Percentiles rank a stretch among this genome's conserved stretches.
Conservation (phyloP, 2,797 vertebrate species). For the Chaetodon trifasciatus region DNA sequence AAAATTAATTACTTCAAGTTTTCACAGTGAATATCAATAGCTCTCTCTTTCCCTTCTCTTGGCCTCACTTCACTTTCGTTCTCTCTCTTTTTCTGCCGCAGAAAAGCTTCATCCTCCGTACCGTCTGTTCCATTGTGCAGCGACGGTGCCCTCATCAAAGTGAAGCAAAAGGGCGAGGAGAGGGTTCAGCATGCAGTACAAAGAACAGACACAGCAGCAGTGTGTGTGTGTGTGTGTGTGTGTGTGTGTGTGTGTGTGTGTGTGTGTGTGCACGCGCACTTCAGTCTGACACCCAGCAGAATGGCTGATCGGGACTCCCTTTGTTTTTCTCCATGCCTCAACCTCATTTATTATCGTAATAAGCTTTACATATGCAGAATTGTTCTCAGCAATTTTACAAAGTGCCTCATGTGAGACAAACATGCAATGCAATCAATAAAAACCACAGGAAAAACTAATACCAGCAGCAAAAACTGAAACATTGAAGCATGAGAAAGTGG, state of each 20-base stretch:
- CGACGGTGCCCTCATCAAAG: conserved; percentile 75
- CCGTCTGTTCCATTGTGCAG: conserved; percentile 75
- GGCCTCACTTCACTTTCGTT: conserved; percentile 39
- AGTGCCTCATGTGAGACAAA: conserved; percentile 1
- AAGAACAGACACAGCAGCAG: conserved; percentile 41
- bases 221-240: conserved; percentile 32
- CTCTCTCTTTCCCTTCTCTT: conserved; percentile 10
- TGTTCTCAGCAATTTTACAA: background rate
- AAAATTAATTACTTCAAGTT: conserved; percentile 24
- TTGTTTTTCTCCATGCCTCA: conserved; percentile 38
- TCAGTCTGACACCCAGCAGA: conserved; percentile 15
- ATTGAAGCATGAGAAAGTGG: background rate
- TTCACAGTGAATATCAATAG: conserved; percentile 48
- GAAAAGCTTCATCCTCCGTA: conserved; percentile 71
- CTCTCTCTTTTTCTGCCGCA: conserved; percentile 32
- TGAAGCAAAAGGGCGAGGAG: conserved; percentile 72
- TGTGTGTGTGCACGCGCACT: background rate
- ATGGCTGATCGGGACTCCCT: conserved; percentile 29
- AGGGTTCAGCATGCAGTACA: conserved; percentile 53
- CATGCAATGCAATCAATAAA: background rate
- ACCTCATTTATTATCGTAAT: conserved; percentile 37
- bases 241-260: conserved; percentile 34
- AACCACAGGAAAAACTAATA: background rate
- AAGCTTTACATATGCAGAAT: conserved; percentile 19
- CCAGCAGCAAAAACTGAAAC: background rate